phyloP scores from a whole-genome alignment of 2,113 vertebrate genomes.

The Thunnus maccoyii region DNA sequence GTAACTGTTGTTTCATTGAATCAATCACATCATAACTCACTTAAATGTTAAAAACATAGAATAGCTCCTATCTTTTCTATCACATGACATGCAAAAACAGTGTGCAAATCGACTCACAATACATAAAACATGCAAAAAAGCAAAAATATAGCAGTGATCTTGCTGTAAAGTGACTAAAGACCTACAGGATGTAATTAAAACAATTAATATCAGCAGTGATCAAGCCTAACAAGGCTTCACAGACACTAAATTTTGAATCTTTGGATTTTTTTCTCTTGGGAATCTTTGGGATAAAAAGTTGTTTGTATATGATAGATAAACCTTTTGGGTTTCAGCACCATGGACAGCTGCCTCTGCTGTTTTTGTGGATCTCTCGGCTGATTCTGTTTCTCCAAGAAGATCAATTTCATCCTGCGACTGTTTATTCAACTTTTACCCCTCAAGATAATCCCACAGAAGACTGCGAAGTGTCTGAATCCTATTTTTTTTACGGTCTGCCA shows the following conservation, averaged over 20 bases:
- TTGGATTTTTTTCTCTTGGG: too few relatives aligned
- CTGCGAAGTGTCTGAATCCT: neutral
- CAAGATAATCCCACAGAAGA: neutral
- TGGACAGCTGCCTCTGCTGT: slow-evolving; percentile 65
- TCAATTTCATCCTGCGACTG: slow-evolving; percentile 20
- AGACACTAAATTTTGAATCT: neutral
- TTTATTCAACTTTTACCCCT: slow-evolving; percentile 55
- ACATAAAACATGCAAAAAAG: neutral
- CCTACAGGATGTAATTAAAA: neutral
- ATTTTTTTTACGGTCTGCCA: neutral
- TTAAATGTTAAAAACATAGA: neutral
- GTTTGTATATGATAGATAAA: neutral
- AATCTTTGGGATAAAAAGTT: neutral
- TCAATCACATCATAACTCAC: neutral
- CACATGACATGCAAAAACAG: neutral
- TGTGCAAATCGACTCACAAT: neutral
- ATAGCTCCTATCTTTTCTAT: neutral
- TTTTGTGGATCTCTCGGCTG: neutral
- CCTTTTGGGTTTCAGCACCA: slow-evolving; percentile 74
- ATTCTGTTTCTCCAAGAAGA: neutral
- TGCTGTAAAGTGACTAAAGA: neutral
- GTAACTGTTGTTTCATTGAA: neutral
- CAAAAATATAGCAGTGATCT: neutral
- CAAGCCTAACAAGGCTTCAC: neutral
- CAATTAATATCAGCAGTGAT: neutral